Base-by-base conservation (phyloP, 2,113 vertebrate species). In the Semicossyphus pulcher region DNA sequence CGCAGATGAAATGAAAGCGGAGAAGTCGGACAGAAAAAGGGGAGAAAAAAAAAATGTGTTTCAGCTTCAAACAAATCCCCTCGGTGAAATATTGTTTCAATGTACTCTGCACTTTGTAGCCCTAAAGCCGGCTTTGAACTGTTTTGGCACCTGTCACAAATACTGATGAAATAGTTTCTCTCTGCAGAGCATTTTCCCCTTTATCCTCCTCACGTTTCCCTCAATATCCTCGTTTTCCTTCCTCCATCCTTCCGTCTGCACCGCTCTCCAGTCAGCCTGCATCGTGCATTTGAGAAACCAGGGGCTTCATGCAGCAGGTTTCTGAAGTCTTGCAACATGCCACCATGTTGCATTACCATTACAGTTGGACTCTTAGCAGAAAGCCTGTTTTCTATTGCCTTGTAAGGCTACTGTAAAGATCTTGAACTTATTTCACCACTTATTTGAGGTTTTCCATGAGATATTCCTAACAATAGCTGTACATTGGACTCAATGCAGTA, bases 101-200 rank as follows among this genome's bases (percentile, higher is more conserved):
- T 84, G 81, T 69, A 72, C 76, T 84, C 78, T 83, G 69, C 74
- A 73, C 72, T 87, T 84, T 86, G 78, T 82, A 82, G 64, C 73
- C 42, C 45, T 67, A 78, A 89, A 83, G 57, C 58, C 2, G 23
- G 56, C 80, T 86, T 88, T 89, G 81, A 86, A 83, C 81, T 67
- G 61, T 80, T 89, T 90, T 90, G 85, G 81, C 86, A 88, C 80
- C 86, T 86, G 88, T 86, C 89, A 88, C 68, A 75, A 85, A 73
- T 67, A 51, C 66, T 77, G 78, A 86, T 79, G 72, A 83, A 83
- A 85, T 80, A 66, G 42, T 86, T 83, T 80, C 54, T 76, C 63
- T 37, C 64, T 51, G n/a, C 32, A 63, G 56, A 77, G 37, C 65
- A 65, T 31, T 74, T 74, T 68, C 49, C 36, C 20, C 32, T 82